These are phyloP conservation scores for Coturnix japonica DNA, from an alignment of 2,113 vertebrate species.

Conservation along the genomic window DNA sequence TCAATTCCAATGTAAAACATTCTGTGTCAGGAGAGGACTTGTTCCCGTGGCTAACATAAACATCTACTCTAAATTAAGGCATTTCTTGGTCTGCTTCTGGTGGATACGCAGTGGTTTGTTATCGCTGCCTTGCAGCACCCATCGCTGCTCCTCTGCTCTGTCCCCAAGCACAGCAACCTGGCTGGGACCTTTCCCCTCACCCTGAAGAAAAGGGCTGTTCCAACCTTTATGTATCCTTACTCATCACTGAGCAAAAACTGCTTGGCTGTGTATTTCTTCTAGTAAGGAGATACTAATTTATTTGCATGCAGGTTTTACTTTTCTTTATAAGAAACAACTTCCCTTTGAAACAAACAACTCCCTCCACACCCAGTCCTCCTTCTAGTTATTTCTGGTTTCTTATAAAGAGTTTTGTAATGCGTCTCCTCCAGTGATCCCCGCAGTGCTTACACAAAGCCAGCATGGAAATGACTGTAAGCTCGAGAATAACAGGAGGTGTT, in stretches of 20 bases:
- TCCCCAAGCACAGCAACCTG: background rate
- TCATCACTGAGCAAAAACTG: background rate
- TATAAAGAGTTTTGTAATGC: background rate
- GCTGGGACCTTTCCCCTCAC: background rate
- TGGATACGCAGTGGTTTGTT: background rate
- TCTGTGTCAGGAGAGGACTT: background rate
- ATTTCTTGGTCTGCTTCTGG: background rate
- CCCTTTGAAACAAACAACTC: background rate
- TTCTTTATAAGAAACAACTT: slow-evolving; percentile 41
- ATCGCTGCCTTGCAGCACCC: background rate
- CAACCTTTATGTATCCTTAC: background rate
- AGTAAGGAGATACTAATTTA: slow-evolving; percentile 45
- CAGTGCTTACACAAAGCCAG: background rate
- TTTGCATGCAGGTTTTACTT: slow-evolving; percentile 46
- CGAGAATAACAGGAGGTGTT: background rate
- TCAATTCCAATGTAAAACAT: background rate
- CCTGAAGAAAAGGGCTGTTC: background rate
- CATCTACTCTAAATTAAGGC: background rate
- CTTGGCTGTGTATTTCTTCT: background rate
- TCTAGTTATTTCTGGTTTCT: slow-evolving; percentile 32
- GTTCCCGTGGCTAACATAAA: background rate
- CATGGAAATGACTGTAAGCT: background rate
- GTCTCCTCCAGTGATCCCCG: background rate
- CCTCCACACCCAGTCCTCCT: background rate
- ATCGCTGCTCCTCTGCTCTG: background rate